Conservation (phyloP, 2,888 invertebrate species). For the Nephrotoma appendiculata region DNA sequence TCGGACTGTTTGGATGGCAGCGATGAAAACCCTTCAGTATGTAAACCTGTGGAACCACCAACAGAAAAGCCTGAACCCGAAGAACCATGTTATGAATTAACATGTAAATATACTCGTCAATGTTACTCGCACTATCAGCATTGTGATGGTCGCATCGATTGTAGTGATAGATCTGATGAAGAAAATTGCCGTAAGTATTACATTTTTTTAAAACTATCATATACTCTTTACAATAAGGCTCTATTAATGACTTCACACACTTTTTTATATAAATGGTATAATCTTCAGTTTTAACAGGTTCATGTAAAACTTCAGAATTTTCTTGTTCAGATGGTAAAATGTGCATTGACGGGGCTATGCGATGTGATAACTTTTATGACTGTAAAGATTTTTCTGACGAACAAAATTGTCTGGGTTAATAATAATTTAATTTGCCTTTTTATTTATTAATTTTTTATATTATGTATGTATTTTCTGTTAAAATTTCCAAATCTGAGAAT, state of each 20-base stretch:
- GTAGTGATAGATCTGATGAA: constrained; percentile 45
- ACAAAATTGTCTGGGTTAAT: constrained; percentile 61
- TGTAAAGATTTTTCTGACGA: constrained; percentile 84
- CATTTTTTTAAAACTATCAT: neutral
- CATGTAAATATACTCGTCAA: constrained; percentile 38
- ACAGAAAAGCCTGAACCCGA: neutral
- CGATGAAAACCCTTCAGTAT: constrained; percentile 37
- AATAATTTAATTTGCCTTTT: constrained; percentile 17
- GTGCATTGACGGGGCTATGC: constrained; percentile 62
- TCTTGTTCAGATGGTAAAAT: constrained; percentile 54
- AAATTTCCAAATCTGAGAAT: neutral
- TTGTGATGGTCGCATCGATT: constrained; percentile 41
- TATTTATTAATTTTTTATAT: constrained; percentile 14
- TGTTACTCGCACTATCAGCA: constrained; percentile 31
- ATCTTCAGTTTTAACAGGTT: constrained; percentile 19
- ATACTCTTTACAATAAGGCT: neutral
- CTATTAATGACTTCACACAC: neutral
- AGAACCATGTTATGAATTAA: constrained; percentile 31
- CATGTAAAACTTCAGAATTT: constrained; percentile 51
- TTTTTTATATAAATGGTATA: neutral
- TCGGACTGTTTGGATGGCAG: constrained; percentile 45
- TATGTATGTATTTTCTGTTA: neutral
- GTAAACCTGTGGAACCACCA: constrained; percentile 6
- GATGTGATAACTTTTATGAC: constrained; percentile 83
- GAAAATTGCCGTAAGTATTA: constrained; percentile 34